Percentiles rank a stretch among this genome's conserved stretches.
These are phyloP conservation scores for Danio rerio DNA, from an alignment of 2,113 vertebrate genomes.

Conservation along the genomic window DNA sequence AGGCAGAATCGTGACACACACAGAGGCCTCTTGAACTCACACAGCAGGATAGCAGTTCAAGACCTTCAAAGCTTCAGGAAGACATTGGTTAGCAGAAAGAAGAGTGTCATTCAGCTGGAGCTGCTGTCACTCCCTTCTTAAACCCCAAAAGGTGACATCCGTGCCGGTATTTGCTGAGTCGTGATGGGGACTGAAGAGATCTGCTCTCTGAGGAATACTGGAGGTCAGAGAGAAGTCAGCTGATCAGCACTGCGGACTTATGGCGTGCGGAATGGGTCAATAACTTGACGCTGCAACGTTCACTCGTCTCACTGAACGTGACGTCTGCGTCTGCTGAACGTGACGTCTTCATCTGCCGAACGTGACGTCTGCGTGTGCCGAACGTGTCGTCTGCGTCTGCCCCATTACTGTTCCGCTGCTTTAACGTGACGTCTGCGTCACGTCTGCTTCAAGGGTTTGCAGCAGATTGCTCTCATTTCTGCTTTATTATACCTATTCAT, in stretches of 20 bases:
- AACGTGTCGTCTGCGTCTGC: no score
- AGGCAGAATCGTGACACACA: conserved; percentile 12
- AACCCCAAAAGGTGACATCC: neutral
- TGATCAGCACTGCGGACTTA: neutral
- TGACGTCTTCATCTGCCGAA: no score
- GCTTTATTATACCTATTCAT: no score
- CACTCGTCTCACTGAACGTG: no score
- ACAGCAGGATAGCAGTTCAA: neutral
- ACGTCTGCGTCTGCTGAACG: no score
- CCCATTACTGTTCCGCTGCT: no score
- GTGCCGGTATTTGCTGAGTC: conserved; percentile 31
- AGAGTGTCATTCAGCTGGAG: neutral
- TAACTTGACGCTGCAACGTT: no score
- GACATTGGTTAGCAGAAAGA: neutral
- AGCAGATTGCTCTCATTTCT: no score
- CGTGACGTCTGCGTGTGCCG: no score
- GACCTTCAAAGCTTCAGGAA: neutral
- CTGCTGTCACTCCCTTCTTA: neutral
- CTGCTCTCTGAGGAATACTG: conserved; percentile 15
- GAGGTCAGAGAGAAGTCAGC: conserved; percentile 42
- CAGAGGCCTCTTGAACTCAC: conserved; percentile 1
- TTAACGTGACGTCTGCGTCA: no score
- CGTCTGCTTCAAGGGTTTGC: no score
- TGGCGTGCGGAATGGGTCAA: no score
- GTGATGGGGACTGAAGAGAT: neutral